Base-by-base conservation (phyloP, 2,888 invertebrate species). In the Amphipoea oculea region DNA sequence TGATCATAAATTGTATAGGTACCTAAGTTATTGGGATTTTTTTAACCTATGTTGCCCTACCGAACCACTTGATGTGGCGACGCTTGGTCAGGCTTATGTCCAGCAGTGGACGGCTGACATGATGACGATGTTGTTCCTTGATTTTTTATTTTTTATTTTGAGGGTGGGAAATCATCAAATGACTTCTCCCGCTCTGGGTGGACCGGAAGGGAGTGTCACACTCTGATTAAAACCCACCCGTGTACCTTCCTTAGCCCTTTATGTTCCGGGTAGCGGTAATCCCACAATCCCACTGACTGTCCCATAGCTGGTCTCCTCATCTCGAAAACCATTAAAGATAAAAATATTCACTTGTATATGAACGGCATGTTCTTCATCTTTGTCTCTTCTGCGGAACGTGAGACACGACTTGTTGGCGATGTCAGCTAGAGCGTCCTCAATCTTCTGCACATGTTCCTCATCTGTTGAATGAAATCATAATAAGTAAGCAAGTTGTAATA, bases 391-490 rank as follows among this genome's bases (percentile, higher is more conserved):
- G 23, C 88, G 91, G 86, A 97, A 96, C 81, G 88, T 93, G 17
- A 97, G 88, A 85, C 97, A 97, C 0, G 97, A 96, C 23, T 95
- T 94, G 78, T 94, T 95, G 14, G 94, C 92, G 72, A 97, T 95
- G 68, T 97, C 97, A 4, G 91, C 91, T 92, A 97, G 92, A 42
- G 93, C 97, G 23, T 91, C 91, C 83, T 95, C 91, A 83, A 97
- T 97, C 83, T 93, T 93, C 73, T 92, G 89, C 23, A 95, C 85
- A 88, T 97, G 94, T 48, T 94, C 91, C 54, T 95, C 93, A 90
- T 95, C 97, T 97, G 90, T 85, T 60, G 45, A 6, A 76, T 48
- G 51, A 78, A 86, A 62, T 29, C 9, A 73, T 68, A 67, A 67
- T 23, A n/a, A 29, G 42, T 62, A 54, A 48, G 11, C 17, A 42